Base-by-base conservation (phyloP, 2,113 vertebrate species). In the Trochalopteron elliotii region DNA sequence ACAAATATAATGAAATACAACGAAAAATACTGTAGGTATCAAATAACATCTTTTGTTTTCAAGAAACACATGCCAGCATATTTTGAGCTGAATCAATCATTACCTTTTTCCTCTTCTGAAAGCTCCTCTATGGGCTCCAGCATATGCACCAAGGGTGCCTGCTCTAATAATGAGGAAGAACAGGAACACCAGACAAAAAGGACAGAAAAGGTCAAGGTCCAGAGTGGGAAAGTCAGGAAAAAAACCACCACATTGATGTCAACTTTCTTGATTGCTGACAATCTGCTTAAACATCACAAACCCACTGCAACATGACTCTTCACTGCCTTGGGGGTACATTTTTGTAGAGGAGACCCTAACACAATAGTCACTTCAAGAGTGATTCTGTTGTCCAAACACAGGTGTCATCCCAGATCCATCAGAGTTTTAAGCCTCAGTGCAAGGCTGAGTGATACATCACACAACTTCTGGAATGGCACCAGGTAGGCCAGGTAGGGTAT, bases 71-170 rank as follows among this genome's bases (percentile, higher is more conserved):
- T 75, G 70, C 64, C 70, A 49, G 53, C 88, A 44, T 59, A 83
- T 64, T 35, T 76, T 72, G 75, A 88, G 76, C 49, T 35, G 63
- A 94, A 81, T 57, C 86, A 90, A 71, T 64, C 44, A 92, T 99
- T 99, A 99, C 99, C 99, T 99, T 98, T 98, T 91, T 99, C 99
- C 97, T 99, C 99, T 97, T 99, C 99, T 97, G 99, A 98, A 97
- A 99, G 98, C 97, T 99, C 99, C 98, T 99, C 98, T 98, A 99
- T 99, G 90, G 99, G 99, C 92, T 99, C 99, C 98, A 99, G 98
- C 93, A 98, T 97, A 97, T 97, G 98, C 95, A 98, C 97, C 72
- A 98, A 97, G 93, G 95, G 97, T 92, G 98, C 94, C 97, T 99
- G 98, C 93, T 99, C 99, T 99, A 98, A 96, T 97, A 96, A 95